These are phyloP conservation scores for Astyanax mexicanus DNA, from an alignment of 2,797 vertebrate genomes.

Conservation along the genomic window DNA sequence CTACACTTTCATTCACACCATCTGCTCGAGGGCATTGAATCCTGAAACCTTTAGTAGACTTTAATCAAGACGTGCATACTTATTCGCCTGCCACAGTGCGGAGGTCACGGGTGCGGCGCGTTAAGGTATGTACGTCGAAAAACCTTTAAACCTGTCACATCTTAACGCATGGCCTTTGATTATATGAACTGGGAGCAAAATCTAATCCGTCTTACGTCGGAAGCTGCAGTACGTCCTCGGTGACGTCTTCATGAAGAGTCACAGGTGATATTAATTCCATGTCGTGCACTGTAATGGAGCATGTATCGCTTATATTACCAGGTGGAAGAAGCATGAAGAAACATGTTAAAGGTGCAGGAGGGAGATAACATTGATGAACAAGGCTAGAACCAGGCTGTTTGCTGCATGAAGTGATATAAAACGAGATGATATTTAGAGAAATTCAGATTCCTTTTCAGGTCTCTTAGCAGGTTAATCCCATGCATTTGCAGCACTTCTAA, in stretches of 20 bases:
- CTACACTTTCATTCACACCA: slow-evolving; percentile 53
- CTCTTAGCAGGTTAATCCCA: not conserved
- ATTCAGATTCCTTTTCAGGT: not conserved
- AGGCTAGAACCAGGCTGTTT: too few relatives aligned
- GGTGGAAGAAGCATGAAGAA: not conserved
- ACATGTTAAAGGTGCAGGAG: not conserved
- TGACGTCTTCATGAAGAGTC: not conserved
- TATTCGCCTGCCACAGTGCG: not conserved
- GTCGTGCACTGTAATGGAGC: not conserved
- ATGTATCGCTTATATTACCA: not conserved
- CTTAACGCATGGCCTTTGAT: not conserved
- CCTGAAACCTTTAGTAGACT: slow-evolving; percentile 36
- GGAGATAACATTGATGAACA: too few relatives aligned
- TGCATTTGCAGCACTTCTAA: too few relatives aligned
- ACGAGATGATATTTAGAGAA: too few relatives aligned
- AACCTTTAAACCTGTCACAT: slow-evolving; percentile 19
- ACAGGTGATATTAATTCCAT: not conserved
- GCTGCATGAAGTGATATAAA: too few relatives aligned
- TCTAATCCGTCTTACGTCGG: not conserved
- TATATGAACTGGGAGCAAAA: not conserved
- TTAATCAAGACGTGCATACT: slow-evolving; percentile 38
- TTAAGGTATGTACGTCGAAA: not conserved
- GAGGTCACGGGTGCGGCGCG: slow-evolving; percentile 1
- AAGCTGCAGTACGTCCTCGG: not conserved
- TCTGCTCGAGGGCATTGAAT: slow-evolving; percentile 52